Evolutionary conservation across 2,113 vertebrate genomes (phyloP), one percentile per base, ranked within the genome.

Genomic region (Trichomycterus rosablanca): DNA sequence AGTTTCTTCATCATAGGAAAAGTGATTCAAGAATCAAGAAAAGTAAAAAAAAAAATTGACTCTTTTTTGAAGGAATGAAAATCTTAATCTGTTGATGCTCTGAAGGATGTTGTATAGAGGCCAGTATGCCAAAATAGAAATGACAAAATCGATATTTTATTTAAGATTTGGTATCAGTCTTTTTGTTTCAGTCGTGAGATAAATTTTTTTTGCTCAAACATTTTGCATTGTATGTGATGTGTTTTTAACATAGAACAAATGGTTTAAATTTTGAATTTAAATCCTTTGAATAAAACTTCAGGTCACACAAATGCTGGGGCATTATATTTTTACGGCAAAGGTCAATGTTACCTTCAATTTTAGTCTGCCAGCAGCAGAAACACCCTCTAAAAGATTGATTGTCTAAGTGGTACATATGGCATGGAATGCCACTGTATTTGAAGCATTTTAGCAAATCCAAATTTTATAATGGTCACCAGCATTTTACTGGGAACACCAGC

Each of bases 101-200:
- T 78, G 63, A 72, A 78, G 63, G 67, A 59, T 62, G 72, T 67
- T 53, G 66, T 56, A 53, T 64, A 73, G 34, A 69, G 65, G 69
- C 53, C 76, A 42, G 76, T 77, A 80, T 87, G 86, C 87, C 86
- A 89, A 63, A 84, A 85, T 84, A 76, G 52, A 50, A 82, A 80
- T 60, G 60, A 55, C 15, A 77, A 63, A 77, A 77, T 52, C 66
- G 45, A 53, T 73, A 63, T 78, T 84, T 81, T 78, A 83, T 87
- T 84, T 84, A 80, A 35, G 45, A 46, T 7, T 72, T 76, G 78
- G 76, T 58, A 76, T 68, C 80, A 79, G 78, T 63, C 61, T n/a
- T n/a, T 59, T 71, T 68, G 71, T 48, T 56, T 81, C 70, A 61
- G 60, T 70, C 65, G 52, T 73, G 68, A 70, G 72, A 72, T 82